Conservation (phyloP, 2,113 vertebrate genomes). For the Calidris pugnax region DNA sequence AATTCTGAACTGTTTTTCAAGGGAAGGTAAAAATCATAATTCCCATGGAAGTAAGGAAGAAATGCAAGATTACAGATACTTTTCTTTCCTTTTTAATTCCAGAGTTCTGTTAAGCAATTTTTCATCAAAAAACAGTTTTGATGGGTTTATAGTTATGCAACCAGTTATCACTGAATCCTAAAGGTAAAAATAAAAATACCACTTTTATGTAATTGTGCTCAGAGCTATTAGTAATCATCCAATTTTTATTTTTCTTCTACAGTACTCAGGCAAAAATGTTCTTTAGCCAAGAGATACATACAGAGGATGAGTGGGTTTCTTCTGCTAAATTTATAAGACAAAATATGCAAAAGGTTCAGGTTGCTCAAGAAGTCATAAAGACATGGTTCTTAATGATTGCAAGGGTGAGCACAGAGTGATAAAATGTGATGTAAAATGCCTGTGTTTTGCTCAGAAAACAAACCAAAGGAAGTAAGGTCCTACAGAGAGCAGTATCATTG, state of each 20-base stretch:
- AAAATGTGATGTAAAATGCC: not conserved
- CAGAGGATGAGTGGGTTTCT: not conserved
- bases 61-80: not conserved
- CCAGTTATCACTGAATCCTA: not conserved
- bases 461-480: not conserved
- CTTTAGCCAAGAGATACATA: not conserved
- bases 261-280: not conserved
- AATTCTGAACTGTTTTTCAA: not conserved
- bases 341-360: not conserved
- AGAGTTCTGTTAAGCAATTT: not conserved
- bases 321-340: not conserved
- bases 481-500: not conserved
- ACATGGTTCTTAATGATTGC: not conserved
- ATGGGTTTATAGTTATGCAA: not conserved
- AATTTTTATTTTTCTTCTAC: not conserved
- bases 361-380: not conserved
- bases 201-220: not conserved
- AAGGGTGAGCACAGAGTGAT: not conserved
- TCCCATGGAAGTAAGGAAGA: not conserved
- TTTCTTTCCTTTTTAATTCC: not conserved
- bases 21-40: not conserved
- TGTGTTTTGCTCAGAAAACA: not conserved
- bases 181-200: not conserved
- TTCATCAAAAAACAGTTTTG: not conserved
- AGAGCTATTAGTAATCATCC: not conserved